These are phyloP conservation scores for Sebastes steindachneri DNA, from an alignment of 2,797 vertebrate species.

Conservation along the genomic window DNA sequence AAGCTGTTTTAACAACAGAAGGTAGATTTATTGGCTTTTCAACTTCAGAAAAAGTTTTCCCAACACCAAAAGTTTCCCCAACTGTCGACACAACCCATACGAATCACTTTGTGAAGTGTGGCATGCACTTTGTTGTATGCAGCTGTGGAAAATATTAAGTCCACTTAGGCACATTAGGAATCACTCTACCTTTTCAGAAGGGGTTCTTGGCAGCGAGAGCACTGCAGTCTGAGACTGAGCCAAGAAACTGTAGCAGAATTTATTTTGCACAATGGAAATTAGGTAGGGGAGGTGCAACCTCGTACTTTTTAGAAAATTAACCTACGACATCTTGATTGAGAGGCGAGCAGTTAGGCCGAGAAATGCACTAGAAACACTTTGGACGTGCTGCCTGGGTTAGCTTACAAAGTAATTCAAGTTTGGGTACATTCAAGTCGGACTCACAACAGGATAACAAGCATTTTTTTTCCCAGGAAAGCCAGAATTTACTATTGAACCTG, in stretches of 20 bases:
- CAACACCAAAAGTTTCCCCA: constrained; percentile 4
- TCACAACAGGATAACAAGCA: neutral
- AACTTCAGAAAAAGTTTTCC: constrained; percentile 21
- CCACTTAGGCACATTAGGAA: constrained; percentile 52
- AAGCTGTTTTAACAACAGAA: constrained; percentile 15
- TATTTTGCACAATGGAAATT: constrained; percentile 37
- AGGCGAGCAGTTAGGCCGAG: constrained; percentile 17
- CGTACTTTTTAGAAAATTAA: constrained; percentile 56
- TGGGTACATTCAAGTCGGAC: neutral
- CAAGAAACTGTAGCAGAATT: constrained; percentile 34
- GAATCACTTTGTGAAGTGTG: constrained; percentile 45
- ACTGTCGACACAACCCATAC: constrained; percentile 28
- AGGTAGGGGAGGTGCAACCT: constrained; percentile 26
- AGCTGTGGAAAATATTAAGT: constrained; percentile 59
- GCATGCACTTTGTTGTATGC: constrained; percentile 35
- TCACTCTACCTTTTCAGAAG: constrained; percentile 31
- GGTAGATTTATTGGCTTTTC: constrained; percentile 38
- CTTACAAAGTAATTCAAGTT: neutral
- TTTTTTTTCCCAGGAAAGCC: neutral
- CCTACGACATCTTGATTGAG: constrained; percentile 34
- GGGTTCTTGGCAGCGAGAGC: constrained; percentile 41
- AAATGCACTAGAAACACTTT: neutral
- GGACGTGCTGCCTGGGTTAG: neutral
- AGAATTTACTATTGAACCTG: neutral
- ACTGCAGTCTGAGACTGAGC: constrained; percentile 26